Percentiles rank a stretch among this genome's conserved stretches.
These are phyloP conservation scores for Pipistrellus pipistrellus DNA, from an alignment of 2,797 vertebrate species.

Conservation along the genomic window DNA sequence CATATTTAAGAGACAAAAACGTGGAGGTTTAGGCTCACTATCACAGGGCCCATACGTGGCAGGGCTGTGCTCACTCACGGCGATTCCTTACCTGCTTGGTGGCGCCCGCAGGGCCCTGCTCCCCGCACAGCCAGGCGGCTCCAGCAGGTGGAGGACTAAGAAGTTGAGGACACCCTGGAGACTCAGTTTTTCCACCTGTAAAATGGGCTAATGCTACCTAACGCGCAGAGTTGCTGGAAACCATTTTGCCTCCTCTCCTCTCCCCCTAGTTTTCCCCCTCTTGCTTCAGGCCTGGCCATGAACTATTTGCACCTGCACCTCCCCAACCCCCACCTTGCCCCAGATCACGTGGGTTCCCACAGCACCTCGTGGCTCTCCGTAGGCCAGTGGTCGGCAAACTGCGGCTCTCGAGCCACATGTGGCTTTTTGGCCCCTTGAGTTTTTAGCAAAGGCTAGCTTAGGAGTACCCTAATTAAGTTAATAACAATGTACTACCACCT, in stretches of 20 bases:
- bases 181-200: background rate
- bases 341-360: background rate
- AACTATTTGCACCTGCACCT: background rate
- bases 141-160: background rate
- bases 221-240: background rate
- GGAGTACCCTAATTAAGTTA: too few species aligned
- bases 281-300: background rate
- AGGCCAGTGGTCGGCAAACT: too few species aligned
- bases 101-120: rapidly evolving
- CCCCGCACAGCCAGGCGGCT: rapidly evolving
- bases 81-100: background rate
- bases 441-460: too few species aligned
- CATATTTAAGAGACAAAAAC: background rate
- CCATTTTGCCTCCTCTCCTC: background rate
- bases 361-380: background rate
- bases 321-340: too few species aligned
- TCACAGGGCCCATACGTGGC: rapidly evolving
- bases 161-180: background rate
- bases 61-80: rapidly evolving
- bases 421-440: too few species aligned
- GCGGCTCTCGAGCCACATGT: too few species aligned
- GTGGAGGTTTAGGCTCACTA: background rate
- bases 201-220: background rate
- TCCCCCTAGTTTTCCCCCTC: background rate
- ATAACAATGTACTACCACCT: too few species aligned